Evolutionary conservation across 1,140 invertebrate genomes (phyloP), one percentile per base, ranked within the genome.

Genomic region (Chymomyza costata): DNA sequence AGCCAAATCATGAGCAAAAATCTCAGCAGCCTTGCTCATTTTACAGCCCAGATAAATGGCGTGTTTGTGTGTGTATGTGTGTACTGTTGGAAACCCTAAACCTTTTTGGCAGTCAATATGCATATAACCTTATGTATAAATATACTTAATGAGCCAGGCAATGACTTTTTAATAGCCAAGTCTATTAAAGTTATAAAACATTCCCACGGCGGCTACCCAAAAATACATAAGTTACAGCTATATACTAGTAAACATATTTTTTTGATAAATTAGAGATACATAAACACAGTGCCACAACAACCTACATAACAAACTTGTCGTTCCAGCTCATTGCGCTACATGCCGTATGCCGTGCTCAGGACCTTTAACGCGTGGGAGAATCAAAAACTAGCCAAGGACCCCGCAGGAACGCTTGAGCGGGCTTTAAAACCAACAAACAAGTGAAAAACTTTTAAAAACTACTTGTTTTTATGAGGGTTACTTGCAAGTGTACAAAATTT

Each of bases 231-330:
- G 41, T 30, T 30, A 31, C 25, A 14, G 10, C 58, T 62, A 25
- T 19, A 14, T 40, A 46, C n/a, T 52, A 25, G 32, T 17, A 45
- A 3, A 46, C 5, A 46, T 11, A 50, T 49, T 37, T 53, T 57
- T 55, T 57, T 69, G 63, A 80, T 67, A 71, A 80, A 78, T 78
- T 80, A 67, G 67, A 57, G 57, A n/a, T n/a, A n/a, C n/a, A n/a
- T n/a, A n/a, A n/a, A n/a, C 65, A 76, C 70, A 63, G 62, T 56
- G 41, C 5, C 19, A 41, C 18, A 16, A 44, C 14, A 43, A 13
- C 11, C 28, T n/a, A 48, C 16, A 45, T 43, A n/a, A n/a, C n/a
- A n/a, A n/a, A n/a, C n/a, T n/a, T 39, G 16, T 31, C 21, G 71
- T 76, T 76, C 53, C 63, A 40, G 47, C 62, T 76, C 53, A 76